Base-by-base conservation (phyloP, 2,113 vertebrate genomes). In the Trinectes maculatus region DNA sequence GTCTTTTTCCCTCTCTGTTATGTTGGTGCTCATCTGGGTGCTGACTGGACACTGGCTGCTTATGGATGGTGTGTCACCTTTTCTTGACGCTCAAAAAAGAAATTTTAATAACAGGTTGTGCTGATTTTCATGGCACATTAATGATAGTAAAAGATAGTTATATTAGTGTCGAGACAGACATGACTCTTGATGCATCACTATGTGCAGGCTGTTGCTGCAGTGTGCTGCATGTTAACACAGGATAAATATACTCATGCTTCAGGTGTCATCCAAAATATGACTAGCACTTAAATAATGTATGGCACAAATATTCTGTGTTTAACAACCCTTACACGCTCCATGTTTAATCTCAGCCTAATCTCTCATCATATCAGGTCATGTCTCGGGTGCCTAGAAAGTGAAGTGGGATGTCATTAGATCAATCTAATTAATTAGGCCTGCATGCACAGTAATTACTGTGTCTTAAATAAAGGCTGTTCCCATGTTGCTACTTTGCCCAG, bases 11-110 rank as follows among this genome's bases (percentile, higher is more conserved):
- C 93, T 99, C 29, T 99, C 98, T 11, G 95, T 99, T 61, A 90
- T 98, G 94, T 94, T 99, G 44, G 98, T 99, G 71, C 95, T 99
- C 86, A 98, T 99, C 92, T 99, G 98, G 98, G 98, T 99, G 80
- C 93, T 99, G 24, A 99, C 98, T 5, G 98, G 98, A 83, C 98
- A 99, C 80, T 99, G 97, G 98, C 96, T 99, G 29, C 95, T 99
- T 49, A 99, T 99, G 97, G 98, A 99, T 18, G 98, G 97, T 99
- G 69, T 83, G 94, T 87, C 3, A 15, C 31, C 26, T 31, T 6
- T 24, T 37, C 39, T 6, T 8, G 8, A 12, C 6, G 15, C 18
- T 49, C 39, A 25, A 9, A 16, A 11, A 18, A 4, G 31, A 19
- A 7, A n/a, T n/a, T 39, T 39, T n/a, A 33, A 33, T n/a, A n/a